Evolutionary conservation across 2,113 vertebrate genomes (phyloP).

Genomic region (Cheirogaleus medius): DNA sequence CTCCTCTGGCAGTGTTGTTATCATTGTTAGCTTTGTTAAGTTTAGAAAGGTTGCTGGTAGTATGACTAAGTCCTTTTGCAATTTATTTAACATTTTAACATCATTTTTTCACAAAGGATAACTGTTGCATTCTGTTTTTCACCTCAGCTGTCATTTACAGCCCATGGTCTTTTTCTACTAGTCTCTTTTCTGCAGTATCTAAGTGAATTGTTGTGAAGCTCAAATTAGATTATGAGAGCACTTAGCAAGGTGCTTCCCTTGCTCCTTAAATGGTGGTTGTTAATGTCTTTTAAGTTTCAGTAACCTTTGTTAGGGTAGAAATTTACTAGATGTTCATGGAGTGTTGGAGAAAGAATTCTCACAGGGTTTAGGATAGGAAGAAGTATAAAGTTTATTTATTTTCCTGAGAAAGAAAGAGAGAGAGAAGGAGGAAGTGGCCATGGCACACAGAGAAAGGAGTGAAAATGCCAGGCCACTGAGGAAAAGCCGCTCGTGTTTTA

Average conservation of each 20-base stretch:
- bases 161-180: not conserved
- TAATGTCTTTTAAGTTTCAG: not conserved
- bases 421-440: no score
- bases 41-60: not conserved
- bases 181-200: not conserved
- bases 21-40: not conserved
- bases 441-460: no score
- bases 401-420: no score
- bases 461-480: no score
- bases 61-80: not conserved
- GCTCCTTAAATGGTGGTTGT: not conserved
- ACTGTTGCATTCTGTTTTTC: not conserved
- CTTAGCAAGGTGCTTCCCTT: slow-evolving; percentile 15
- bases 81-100: not conserved
- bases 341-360: no score
- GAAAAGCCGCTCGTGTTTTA: no score
- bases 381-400: no score
- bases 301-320: not conserved
- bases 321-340: no score
- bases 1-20: not conserved
- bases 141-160: not conserved
- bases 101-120: not conserved
- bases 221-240: slow-evolving; percentile 13
- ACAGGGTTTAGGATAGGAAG: no score
- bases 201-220: slow-evolving; percentile 14